Conservation (phyloP, 1,140 invertebrate genomes). For the Meloidogyne hapla region DNA sequence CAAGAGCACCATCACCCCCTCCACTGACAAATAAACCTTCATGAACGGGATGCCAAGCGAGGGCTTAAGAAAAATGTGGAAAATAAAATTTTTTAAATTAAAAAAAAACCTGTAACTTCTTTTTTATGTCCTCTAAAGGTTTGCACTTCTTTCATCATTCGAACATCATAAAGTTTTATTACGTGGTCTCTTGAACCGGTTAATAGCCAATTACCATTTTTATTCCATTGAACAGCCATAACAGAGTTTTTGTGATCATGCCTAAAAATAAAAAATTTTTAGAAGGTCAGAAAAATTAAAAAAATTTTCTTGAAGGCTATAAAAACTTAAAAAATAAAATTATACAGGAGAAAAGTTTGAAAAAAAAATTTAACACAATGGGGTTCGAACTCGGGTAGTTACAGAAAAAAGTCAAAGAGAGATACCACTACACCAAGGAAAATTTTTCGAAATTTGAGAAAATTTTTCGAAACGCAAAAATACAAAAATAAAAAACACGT, state of each 20-base stretch:
- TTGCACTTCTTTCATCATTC: constrained; percentile 82
- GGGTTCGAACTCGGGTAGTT: neutral
- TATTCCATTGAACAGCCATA: constrained; percentile 98
- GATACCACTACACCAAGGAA: neutral
- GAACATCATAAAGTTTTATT: constrained; percentile 94
- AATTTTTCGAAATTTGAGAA: too few relatives aligned
- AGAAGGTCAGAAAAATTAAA: neutral
- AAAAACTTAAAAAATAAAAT: neutral
- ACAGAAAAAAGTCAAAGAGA: neutral
- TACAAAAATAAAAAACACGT: too few relatives aligned
- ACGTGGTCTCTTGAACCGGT: constrained; percentile 93
- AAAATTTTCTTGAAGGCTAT: neutral
- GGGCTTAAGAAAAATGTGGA: constrained; percentile 65
- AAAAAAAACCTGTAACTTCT: constrained; percentile 79
- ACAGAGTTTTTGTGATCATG: constrained; percentile 99
- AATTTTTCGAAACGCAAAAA: too few relatives aligned
- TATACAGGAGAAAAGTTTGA: neutral
- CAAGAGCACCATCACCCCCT: constrained; percentile 84
- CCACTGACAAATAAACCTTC: constrained; percentile 93
- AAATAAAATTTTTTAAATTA: constrained; percentile 67
- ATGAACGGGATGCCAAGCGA: constrained; percentile 96
- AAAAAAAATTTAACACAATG: too few relatives aligned
- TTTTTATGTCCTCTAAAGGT: constrained; percentile 97
- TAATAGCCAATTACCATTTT: constrained; percentile 98
- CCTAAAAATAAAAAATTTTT: constrained; percentile 67